Conservation (phyloP, 2,113 vertebrate species). For the Gasterosteus nipponicus region DNA sequence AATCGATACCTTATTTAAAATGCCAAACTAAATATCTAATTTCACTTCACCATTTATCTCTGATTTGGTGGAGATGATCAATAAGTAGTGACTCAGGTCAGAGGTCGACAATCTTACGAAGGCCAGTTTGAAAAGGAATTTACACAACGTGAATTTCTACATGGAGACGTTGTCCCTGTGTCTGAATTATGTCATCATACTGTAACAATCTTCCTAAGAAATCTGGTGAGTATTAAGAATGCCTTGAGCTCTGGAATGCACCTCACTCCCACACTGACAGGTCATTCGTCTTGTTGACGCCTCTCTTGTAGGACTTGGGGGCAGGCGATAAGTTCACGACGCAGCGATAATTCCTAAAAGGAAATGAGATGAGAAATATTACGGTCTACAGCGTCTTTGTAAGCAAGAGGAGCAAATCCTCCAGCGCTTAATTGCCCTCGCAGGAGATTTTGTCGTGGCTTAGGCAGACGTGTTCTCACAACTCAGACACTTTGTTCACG, state of each 20-base stretch:
- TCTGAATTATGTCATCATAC: background rate
- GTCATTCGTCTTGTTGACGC: background rate
- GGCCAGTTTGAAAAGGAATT: conserved; percentile 1
- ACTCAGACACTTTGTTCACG: too few relatives aligned
- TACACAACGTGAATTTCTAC: background rate
- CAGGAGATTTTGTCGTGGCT: too few relatives aligned
- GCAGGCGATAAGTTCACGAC: conserved; percentile 9
- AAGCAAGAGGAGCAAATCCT: background rate
- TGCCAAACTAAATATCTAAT: background rate
- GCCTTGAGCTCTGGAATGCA: conserved; percentile 32
- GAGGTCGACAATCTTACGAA: background rate
- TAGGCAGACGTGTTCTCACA: too few relatives aligned
- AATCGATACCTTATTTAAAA: background rate
- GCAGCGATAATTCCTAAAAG: background rate
- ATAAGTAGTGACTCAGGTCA: background rate
- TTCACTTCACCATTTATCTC: background rate
- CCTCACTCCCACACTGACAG: conserved; percentile 9
- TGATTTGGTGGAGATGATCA: background rate
- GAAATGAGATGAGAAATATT: too few relatives aligned
- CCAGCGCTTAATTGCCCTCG: too few relatives aligned
- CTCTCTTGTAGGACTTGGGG: background rate
- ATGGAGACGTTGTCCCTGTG: background rate
- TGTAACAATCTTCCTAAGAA: background rate
- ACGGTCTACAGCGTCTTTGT: background rate
- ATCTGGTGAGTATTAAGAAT: background rate